Base-by-base conservation (phyloP, 2,797 vertebrate species). In the Mormyrops boulengeri region DNA sequence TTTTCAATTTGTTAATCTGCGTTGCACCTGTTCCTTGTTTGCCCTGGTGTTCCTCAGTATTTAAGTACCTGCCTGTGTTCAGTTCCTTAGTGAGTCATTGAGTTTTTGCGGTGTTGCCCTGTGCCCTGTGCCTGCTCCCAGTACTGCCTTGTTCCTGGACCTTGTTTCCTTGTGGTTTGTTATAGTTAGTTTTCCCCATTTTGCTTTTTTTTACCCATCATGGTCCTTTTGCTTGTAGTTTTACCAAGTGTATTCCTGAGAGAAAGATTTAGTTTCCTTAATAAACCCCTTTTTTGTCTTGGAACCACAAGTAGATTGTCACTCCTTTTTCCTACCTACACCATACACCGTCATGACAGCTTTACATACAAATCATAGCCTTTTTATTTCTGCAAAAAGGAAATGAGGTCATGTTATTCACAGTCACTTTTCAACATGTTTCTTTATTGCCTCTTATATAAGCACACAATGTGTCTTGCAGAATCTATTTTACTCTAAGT, bases 351-450 rank as follows among this genome's bases (percentile, higher is more conserved):
- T n/a, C 57, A 62, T 62, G 57, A 62, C n/a, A 62, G 57, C 7
- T 62, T 26, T 53, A 89, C 80, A 30, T 47, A 62, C 87, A 85
- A 85, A 52, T 85, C 49, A 52, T 49, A 52, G 49, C 47, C 50
- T 85, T 49, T 85, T 52, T 49, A 49, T 49, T 85, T 85, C 82
- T 85, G 11, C 19, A 0, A 49, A 85, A 49, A 50, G 9, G 49
- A 52, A 85, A 49, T 85, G 44, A 49, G 82, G 44, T 49, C 49
- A 85, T n/a, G n/a, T 85, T 85, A 52, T 85, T 85, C n/a, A n/a
- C 77, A 82, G 77, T 82, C 41, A 47, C 49, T 85, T 26, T 26
- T 85, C 82, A 49, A 49, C 47, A 49, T 85, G n/a, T 52, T 85
- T 49, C 49, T 85, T n/a, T 85, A 49, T 49, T 85, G n/a, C 41